Evolutionary conservation across 2,888 invertebrate genomes (phyloP), one percentile per base, ranked within the genome.

Genomic region (Chrysina gloriosa): DNA sequence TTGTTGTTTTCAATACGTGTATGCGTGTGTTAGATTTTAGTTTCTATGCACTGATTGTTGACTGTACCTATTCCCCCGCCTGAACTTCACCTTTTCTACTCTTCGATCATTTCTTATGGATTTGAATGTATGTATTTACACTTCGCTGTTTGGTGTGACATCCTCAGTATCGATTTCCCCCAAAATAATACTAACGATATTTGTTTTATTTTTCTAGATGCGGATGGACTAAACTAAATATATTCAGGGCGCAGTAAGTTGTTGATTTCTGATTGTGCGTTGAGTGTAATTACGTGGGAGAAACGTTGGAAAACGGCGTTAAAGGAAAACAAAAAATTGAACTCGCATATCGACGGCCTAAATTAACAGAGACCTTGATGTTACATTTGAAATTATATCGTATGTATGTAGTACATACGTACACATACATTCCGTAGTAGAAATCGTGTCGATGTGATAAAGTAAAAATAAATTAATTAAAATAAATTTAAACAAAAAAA

Each of bases 191-290:
- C 65, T 65, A 65, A 65, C 42, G 7, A 11, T 14, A n/a, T 58
- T 39, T 48, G 11, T 67, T 25, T 58, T 61, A 19, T 67, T 52
- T 64, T 66, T 67, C 58, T 67, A 67, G 66, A 67, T 67, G 66
- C 58, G 25, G 66, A 61, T 67, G 66, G 66, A 58, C 48, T 50
- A 67, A 67, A 48, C 48, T 48, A 61, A 48, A 67, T 48, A 42
- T 61, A 29, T 61, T 61, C 58, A 61, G 42, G 19, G 29, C 58
- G 7, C 42, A 42, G 58, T 61, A 61, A 61, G 45, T 61, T 61
- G 27, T 31, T 29, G 27, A 14, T 4, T 14, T 42, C 5, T 42
- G 2, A 42, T 42, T 21, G 16, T 21, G 19, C 23, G 19, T n/a
- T n/a, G n/a, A n/a, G n/a, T n/a, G n/a, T n/a, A n/a, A n/a, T n/a